Evolutionary conservation across 2,888 invertebrate genomes (phyloP).

Genomic region (Koerneria pararmatus): DNA sequence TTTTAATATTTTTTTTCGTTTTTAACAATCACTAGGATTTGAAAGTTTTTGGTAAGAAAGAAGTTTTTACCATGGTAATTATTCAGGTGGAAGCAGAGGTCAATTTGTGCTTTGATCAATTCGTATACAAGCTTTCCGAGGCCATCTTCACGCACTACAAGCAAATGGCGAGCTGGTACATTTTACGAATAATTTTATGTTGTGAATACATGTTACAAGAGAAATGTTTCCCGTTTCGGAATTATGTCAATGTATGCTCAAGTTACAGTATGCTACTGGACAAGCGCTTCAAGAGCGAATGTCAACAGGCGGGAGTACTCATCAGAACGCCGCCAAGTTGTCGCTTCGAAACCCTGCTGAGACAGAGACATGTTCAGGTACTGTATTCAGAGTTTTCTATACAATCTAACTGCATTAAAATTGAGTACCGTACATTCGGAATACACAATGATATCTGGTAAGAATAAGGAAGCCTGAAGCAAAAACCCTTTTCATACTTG

Average conservation of each 20-base stretch:
- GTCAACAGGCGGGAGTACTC: conserved; percentile 81
- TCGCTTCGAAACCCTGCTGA: conserved; percentile 86
- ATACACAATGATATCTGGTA: too few species aligned
- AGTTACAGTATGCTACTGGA: conserved; percentile 81
- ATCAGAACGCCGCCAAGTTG: conserved; percentile 82
- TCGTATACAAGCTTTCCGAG: conserved; percentile 94
- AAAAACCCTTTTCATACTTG: too few species aligned
- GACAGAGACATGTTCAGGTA: conserved; percentile 86
- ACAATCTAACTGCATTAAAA: too few species aligned
- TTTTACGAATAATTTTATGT: conserved; percentile 11
- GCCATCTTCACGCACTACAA: conserved; percentile 97
- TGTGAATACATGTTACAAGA: neutral
- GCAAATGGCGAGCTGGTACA: conserved; percentile 81
- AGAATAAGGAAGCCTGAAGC: too few species aligned
- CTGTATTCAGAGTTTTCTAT: too few species aligned
- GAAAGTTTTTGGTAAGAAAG: conserved; percentile 27
- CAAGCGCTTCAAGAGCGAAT: conserved; percentile 93
- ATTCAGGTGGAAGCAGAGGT: conserved; percentile 66
- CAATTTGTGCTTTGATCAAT: conserved; percentile 97
- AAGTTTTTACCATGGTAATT: conserved; percentile 17
- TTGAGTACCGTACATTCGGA: too few species aligned
- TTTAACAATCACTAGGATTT: too few species aligned
- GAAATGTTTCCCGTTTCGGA: neutral
- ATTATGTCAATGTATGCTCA: neutral
- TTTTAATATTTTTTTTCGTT: too few species aligned